These are phyloP conservation scores for Fregetta grallaria DNA, from an alignment of 2,113 vertebrate species.

Conservation along the genomic window DNA sequence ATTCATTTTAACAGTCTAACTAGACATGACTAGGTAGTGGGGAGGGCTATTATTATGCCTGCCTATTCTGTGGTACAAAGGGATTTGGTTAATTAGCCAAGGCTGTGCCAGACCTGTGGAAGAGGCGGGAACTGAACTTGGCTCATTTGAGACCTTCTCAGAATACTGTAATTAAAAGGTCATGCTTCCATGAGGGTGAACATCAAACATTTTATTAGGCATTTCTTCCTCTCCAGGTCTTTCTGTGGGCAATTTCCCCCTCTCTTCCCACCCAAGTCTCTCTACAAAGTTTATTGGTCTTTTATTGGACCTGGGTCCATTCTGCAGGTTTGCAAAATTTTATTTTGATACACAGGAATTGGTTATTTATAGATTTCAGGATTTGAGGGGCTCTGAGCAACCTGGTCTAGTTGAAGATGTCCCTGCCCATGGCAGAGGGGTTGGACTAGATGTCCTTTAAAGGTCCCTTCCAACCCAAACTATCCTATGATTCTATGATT, in stretches of 20 bases:
- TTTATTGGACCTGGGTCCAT: neutral
- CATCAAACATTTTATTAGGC: neutral
- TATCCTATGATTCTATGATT: no score
- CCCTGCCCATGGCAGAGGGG: no score
- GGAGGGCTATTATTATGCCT: neutral
- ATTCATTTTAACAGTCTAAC: neutral
- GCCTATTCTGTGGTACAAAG: neutral
- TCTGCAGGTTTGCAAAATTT: neutral
- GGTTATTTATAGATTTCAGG: neutral
- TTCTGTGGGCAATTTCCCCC: neutral
- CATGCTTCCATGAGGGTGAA: neutral
- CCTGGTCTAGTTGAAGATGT: no score
- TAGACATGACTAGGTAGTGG: neutral
- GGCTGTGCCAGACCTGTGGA: neutral
- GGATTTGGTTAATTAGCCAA: neutral
- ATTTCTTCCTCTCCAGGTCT: neutral
- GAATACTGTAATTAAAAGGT: neutral
- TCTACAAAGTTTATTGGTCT: neutral
- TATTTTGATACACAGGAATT: neutral
- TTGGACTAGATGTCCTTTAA: no score
- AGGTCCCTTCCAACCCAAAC: no score
- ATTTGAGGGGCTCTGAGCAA: no score
- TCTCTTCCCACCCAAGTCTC: neutral
- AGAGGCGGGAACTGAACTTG: neutral
- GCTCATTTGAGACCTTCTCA: neutral